Evolutionary conservation across 53 echinoderm and acorn worm species (phyloP), one percentile per base, ranked within the genome.

Genomic region (Mesocentrotus franciscanus): DNA sequence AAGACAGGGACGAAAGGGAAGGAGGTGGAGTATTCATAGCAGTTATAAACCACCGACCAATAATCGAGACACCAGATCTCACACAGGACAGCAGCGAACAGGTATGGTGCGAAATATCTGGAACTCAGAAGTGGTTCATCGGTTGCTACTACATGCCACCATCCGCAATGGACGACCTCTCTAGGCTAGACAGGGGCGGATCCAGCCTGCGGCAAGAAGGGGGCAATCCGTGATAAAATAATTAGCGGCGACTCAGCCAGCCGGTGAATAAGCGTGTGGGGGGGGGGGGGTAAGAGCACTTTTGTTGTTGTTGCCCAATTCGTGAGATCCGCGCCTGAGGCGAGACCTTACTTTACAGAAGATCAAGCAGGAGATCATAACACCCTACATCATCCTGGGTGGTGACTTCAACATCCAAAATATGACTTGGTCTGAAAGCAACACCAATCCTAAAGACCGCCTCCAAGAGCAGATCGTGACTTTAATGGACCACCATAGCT

Each of bases 371-470:
- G 96, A 96, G 72, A 34, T 68, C 2, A 24, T 34, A 68, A 61
- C 89, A 60, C 76, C 94, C 59, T 91, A 76, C 35, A 95, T 78
- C 81, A 95, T 95, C 27, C 4, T 95, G 20, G 95, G 95, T 26
- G 92, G 95, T 12, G 95, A 95, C 36, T 92, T 95, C 61, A 92
- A 95, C 49, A 78, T 95, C 32, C 95, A 92, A 13, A 95, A 95
- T 39, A 57, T 95, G 57, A 75, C 42, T 6, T 95, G 92, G 95
- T 66, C 78, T 60, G 75, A 90, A 78, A 71, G 0, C 92, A 78
- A 61, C 22, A 39, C 39, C n/a, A 95, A 89, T 9, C 34, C 92
- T 34, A 92, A 35, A 55, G 94, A 93, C 27, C 66, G 76, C 30
- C 93, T 93, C 8, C 96, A 96, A 42, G 96, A 96, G 36, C 35